Conservation (phyloP, 2,888 invertebrate species). For the Cheilosia soror region DNA sequence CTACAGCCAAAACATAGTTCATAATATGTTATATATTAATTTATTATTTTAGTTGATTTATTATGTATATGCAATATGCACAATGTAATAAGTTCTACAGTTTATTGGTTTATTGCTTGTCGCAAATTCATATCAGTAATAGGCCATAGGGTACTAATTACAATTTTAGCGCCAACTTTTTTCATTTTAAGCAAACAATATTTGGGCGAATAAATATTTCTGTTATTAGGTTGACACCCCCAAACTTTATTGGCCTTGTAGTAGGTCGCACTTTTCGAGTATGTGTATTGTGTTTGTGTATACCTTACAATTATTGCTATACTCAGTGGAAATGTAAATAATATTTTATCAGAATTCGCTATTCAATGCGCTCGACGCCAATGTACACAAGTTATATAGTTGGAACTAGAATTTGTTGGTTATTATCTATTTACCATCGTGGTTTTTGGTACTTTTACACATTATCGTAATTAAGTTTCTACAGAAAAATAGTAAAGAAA, state of each 20-base stretch:
- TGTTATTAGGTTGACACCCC: neutral
- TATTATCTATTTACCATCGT: neutral
- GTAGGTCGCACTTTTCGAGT: neutral
- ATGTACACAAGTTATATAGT: neutral
- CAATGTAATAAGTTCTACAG: neutral
- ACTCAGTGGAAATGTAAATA: slow-evolving; percentile 14
- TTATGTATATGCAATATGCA: too few relatives aligned
- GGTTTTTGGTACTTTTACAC: neutral
- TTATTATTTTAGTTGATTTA: too few relatives aligned
- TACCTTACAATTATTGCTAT: neutral
- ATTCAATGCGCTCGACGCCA: neutral
- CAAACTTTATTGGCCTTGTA: neutral
- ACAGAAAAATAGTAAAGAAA: too few relatives aligned
- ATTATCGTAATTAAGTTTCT: neutral
- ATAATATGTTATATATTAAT: too few relatives aligned
- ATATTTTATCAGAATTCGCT: neutral
- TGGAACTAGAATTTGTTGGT: neutral
- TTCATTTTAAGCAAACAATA: neutral
- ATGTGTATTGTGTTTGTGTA: neutral
- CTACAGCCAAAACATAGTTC: too few relatives aligned
- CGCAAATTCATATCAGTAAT: neutral
- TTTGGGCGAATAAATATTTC: neutral
- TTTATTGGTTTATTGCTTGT: neutral
- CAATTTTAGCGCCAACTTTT: neutral
- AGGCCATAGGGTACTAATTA: neutral